phyloP scores from a whole-genome alignment of 2,113 vertebrate genomes.

The Labeo rohita region DNA sequence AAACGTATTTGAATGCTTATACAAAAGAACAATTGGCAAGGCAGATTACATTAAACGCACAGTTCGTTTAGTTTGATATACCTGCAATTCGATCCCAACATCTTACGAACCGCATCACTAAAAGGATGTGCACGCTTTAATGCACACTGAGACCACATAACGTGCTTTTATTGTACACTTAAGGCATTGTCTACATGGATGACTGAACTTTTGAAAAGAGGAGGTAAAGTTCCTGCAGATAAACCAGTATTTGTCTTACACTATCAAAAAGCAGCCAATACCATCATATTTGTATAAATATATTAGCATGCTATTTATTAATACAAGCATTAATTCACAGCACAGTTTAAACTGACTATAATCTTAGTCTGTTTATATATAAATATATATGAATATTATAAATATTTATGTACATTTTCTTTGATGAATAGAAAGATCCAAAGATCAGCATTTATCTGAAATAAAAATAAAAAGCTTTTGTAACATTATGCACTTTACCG shows the following conservation, averaged over 20 bases:
- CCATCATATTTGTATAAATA: not conserved
- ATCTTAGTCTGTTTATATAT: no score
- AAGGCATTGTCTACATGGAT: slow-evolving; percentile 18
- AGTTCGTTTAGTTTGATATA: slow-evolving; percentile 4
- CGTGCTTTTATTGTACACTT: slow-evolving; percentile 25
- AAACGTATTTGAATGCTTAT: not conserved
- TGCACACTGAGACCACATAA: slow-evolving; percentile 13
- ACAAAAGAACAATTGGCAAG: slow-evolving; percentile 19
- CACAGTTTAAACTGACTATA: no score
- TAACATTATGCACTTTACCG: no score
- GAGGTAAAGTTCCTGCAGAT: not conserved
- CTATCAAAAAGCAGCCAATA: not conserved
- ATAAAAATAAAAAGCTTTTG: no score
- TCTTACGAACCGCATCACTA: slow-evolving; percentile 5
- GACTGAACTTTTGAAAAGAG: not conserved
- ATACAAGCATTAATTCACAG: not conserved
- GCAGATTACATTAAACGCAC: not conserved
- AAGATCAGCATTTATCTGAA: no score
- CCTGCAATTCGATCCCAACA: not conserved
- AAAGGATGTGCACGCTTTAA: slow-evolving; percentile 22
- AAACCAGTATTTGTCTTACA: not conserved
- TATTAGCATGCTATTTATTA: not conserved
- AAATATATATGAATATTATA: no score
- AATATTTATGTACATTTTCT: no score
- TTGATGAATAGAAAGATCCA: no score